Evolutionary conservation across 2,888 invertebrate species (phyloP).

Genomic region (Rotaria magnacalcarata): DNA sequence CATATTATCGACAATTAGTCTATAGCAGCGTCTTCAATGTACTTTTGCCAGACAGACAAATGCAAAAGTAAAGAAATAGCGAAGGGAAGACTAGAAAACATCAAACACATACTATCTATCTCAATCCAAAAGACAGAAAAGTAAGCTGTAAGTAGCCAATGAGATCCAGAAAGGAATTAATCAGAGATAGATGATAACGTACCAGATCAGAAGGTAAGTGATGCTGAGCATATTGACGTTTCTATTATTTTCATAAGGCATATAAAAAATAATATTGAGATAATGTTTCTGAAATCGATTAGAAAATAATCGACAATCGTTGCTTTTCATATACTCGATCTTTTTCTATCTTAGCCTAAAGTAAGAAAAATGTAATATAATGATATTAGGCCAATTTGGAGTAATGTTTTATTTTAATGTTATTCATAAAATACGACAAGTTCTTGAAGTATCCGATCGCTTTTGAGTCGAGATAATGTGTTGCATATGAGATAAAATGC

Average conservation of each 20-base stretch:
- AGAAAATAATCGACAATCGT: too few species aligned
- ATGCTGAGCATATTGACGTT: too few species aligned
- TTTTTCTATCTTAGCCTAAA: too few species aligned
- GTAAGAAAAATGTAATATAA: too few species aligned
- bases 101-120: not conserved
- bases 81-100: not conserved
- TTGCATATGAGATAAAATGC: too few species aligned
- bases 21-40: not conserved
- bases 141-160: not conserved
- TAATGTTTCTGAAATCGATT: too few species aligned
- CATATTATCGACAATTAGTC: not conserved
- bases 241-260: not conserved
- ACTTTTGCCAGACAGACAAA: not conserved
- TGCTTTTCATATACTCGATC: too few species aligned
- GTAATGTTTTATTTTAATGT: too few species aligned
- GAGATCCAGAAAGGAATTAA: not conserved
- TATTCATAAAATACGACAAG: too few species aligned
- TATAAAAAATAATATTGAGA: not conserved
- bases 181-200: not conserved
- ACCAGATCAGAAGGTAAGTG: not conserved
- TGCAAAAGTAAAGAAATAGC: not conserved
- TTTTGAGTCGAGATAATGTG: too few species aligned
- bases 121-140: not conserved
- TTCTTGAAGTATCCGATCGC: too few species aligned
- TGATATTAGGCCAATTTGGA: too few species aligned